These are phyloP conservation scores for Isichthys henryi DNA, from an alignment of 2,113 vertebrate genomes.

Conservation along the genomic window DNA sequence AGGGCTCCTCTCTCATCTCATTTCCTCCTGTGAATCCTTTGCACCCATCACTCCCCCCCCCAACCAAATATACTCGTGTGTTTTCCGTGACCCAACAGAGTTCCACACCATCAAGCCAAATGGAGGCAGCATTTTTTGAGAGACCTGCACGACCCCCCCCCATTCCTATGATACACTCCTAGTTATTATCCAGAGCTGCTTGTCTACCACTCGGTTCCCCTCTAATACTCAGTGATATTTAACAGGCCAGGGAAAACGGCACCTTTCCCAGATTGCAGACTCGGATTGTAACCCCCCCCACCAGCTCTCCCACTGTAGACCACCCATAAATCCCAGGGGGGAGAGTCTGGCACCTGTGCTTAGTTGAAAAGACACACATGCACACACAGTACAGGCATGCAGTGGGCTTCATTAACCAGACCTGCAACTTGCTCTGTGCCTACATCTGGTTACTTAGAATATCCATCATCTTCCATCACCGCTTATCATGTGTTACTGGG, in stretches of 20 bases:
- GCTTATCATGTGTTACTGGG: not conserved
- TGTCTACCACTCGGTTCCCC: not conserved
- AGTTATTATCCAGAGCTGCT: not conserved
- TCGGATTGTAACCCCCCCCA: not conserved
- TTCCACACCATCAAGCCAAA: not conserved
- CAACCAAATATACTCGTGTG: not conserved
- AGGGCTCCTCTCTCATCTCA: not conserved
- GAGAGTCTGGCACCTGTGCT: not conserved
- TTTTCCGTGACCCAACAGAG: not conserved
- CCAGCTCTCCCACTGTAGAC: not conserved
- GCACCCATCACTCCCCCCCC: not conserved
- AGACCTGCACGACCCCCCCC: not conserved
- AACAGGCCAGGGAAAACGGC: not conserved
- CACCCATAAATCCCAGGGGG: not conserved
- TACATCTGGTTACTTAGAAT: not conserved
- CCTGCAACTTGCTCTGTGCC: not conserved
- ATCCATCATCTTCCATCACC: not conserved
- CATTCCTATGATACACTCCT: not conserved
- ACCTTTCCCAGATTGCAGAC: not conserved
- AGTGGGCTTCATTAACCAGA: not conserved
- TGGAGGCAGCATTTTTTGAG: not conserved
- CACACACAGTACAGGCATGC: not conserved
- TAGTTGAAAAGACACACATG: not conserved
- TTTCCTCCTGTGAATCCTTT: not conserved
- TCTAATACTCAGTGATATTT: not conserved